phyloP scores from a whole-genome alignment of 2,797 vertebrate species.

The Streptopelia turtur region DNA sequence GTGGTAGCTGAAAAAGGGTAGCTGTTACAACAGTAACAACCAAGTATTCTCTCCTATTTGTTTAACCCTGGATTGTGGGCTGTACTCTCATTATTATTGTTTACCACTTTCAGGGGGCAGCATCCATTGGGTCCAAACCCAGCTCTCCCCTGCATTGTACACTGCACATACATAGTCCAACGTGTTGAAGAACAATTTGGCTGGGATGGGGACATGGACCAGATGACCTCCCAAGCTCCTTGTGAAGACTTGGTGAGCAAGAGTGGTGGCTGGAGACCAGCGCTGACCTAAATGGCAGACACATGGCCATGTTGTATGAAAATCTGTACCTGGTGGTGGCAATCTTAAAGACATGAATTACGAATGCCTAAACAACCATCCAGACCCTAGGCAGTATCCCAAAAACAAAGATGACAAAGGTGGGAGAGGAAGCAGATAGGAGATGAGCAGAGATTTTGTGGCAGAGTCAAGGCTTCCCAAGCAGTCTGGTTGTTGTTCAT shows the following conservation, averaged over 20 bases:
- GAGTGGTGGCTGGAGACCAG: neutral
- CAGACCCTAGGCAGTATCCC: neutral
- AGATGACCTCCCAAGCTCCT: neutral
- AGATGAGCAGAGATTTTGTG: neutral
- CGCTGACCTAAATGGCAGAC: neutral
- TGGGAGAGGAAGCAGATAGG: neutral
- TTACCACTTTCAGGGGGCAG: neutral
- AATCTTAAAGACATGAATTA: neutral
- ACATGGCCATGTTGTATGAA: fast-evolving
- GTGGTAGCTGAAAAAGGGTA: neutral
- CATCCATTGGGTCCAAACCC: neutral
- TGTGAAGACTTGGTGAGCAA: neutral
- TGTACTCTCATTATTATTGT: fast-evolving
- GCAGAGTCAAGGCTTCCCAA: neutral
- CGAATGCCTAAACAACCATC: neutral
- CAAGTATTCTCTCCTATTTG: neutral
- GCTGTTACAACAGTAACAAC: neutral
- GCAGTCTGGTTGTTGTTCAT: neutral
- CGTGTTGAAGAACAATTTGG: neutral
- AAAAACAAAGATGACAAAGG: neutral
- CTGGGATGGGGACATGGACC: neutral
- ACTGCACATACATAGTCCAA: neutral
- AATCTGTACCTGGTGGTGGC: neutral
- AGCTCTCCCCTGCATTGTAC: neutral
- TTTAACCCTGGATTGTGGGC: neutral